Conservation (phyloP, 2,797 vertebrate genomes). For the Semotilus atromaculatus region DNA sequence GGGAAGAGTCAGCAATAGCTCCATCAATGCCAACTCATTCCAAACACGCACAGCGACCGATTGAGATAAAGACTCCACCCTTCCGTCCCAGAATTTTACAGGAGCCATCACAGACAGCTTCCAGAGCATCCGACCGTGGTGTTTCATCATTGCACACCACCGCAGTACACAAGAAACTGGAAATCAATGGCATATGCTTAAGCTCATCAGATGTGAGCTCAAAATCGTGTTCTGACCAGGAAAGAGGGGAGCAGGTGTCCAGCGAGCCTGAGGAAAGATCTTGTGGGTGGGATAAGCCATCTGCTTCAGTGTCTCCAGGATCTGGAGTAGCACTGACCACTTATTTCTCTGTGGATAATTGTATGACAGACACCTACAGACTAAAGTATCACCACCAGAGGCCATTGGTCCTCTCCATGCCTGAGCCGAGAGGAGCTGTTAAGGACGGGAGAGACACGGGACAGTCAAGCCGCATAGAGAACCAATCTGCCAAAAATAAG, state of each 20-base stretch:
- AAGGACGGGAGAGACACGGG: slow-evolving; percentile 68
- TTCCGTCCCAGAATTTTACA: slow-evolving; percentile 72
- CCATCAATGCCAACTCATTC: slow-evolving; percentile 81
- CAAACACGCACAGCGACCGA: slow-evolving; percentile 70
- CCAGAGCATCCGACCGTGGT: slow-evolving; percentile 43
- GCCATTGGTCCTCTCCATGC: slow-evolving; percentile 83
- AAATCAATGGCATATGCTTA: slow-evolving; percentile 68
- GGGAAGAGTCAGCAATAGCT: slow-evolving; percentile 64
- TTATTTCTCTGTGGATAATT: slow-evolving; percentile 96
- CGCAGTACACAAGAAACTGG: slow-evolving; percentile 45
- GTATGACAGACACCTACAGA: slow-evolving; percentile 98
- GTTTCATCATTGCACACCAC: slow-evolving; percentile 64
- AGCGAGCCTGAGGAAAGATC: slow-evolving; percentile 73
- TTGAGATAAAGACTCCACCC: slow-evolving; percentile 65
- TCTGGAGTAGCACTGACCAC: slow-evolving; percentile 90
- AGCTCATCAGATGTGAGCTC: slow-evolving; percentile 75
- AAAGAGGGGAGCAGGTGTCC: slow-evolving; percentile 72
- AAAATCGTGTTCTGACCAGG: slow-evolving; percentile 76
- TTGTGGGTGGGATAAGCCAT: slow-evolving; percentile 55
- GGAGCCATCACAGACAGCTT: slow-evolving; percentile 74
- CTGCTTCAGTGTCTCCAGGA: slow-evolving; percentile 44
- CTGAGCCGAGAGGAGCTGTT: slow-evolving; percentile 72
- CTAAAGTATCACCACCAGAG: slow-evolving; percentile 96
- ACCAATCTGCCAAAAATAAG: slow-evolving; percentile 79
- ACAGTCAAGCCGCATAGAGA: slow-evolving; percentile 70